Conservation (phyloP, 2,888 invertebrate genomes). For the Harmothoe impar region DNA sequence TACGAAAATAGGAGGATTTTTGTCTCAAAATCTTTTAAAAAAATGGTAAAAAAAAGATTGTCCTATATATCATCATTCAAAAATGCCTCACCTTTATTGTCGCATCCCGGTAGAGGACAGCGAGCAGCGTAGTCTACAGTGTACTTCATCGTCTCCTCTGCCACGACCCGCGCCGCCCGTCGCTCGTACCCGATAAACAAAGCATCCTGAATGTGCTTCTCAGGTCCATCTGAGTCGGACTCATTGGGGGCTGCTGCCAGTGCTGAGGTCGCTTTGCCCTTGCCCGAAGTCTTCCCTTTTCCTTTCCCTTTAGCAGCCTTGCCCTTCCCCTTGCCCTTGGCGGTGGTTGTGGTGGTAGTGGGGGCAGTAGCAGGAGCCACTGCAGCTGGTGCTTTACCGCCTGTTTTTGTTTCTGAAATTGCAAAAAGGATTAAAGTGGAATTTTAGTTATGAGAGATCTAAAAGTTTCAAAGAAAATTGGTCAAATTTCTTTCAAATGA, state of each 20-base stretch:
- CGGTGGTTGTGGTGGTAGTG: neutral
- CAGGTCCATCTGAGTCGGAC: slow-evolving; percentile 54
- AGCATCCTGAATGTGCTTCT: slow-evolving; percentile 46
- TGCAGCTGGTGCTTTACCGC: neutral
- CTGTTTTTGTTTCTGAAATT: neutral
- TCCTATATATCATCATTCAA: no score
- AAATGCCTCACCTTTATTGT: slow-evolving; percentile 87
- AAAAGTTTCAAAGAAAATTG: no score
- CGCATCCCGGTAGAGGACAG: slow-evolving; percentile 93
- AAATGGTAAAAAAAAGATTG: no score
- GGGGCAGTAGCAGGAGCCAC: neutral
- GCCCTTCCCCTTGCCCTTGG: slow-evolving; percentile 38
- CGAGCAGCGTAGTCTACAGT: slow-evolving; percentile 66
- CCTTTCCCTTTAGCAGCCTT: slow-evolving; percentile 38
- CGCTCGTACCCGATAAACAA: slow-evolving; percentile 64
- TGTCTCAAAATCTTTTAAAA: no score
- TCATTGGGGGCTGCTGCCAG: neutral
- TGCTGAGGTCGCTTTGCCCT: neutral
- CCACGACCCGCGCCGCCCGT: slow-evolving; percentile 71
- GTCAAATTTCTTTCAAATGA: no score
- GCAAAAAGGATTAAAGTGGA: no score
- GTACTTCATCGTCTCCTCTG: slow-evolving; percentile 71
- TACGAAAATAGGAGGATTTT: no score
- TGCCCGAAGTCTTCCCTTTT: slow-evolving; percentile 17
- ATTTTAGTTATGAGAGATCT: no score